phyloP scores from a whole-genome alignment of 92 coral and sea anemone species.

The Plumapathes pennacea region DNA sequence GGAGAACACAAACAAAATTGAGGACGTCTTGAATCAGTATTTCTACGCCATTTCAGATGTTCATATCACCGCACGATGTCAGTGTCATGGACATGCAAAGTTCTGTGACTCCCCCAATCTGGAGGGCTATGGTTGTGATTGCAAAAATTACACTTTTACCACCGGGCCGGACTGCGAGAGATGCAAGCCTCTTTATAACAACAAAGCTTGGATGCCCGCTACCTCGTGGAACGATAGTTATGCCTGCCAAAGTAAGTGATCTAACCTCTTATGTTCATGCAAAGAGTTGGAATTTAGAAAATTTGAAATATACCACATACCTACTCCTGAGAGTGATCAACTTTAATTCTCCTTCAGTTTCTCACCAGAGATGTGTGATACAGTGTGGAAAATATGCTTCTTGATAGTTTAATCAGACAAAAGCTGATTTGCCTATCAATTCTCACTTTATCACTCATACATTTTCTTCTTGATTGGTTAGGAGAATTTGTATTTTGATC shows the following conservation, averaged over 20 bases:
- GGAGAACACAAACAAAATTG: conserved; percentile 29
- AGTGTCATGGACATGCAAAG: conserved; percentile 86
- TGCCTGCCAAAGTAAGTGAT: conserved; percentile 84
- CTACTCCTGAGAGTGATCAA: too few species aligned
- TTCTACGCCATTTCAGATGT: conserved; percentile 84
- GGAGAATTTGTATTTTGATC: too few species aligned
- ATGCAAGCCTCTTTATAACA: conserved; percentile 86
- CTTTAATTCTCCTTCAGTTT: too few species aligned
- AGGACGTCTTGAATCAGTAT: conserved; percentile 46
- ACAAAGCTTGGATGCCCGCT: conserved; percentile 88
- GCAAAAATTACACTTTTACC: conserved; percentile 75
- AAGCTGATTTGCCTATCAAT: too few species aligned
- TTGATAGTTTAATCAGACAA: too few species aligned
- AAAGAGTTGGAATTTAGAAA: too few species aligned
- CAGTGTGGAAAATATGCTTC: too few species aligned
- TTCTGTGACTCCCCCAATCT: conserved; percentile 60
- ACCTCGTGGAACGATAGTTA: conserved; percentile 65
- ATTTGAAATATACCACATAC: too few species aligned
- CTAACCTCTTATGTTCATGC: too few species aligned
- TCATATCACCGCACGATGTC: conserved; percentile 63
- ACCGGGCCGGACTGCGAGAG: conserved; percentile 84
- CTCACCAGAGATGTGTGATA: too few species aligned
- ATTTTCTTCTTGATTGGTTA: too few species aligned
- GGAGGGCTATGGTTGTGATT: conserved; percentile 52
- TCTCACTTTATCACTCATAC: too few species aligned